Evolutionary conservation across 2,888 invertebrate genomes (phyloP).

Genomic region (Nomada flava): DNA sequence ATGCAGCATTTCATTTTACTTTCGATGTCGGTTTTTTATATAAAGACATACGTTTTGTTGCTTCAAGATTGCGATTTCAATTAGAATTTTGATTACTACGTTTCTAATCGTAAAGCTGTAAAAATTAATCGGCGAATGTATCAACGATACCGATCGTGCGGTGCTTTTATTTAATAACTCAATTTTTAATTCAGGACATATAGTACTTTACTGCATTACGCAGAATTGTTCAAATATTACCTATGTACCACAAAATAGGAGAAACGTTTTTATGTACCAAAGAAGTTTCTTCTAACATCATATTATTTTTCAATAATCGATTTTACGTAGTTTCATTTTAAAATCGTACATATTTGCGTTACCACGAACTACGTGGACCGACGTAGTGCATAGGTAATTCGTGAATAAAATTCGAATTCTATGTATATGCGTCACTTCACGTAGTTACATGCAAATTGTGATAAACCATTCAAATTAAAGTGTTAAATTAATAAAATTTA

Average conservation of each 20-base stretch:
- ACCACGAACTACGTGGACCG: constrained; percentile 56
- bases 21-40: constrained; percentile 38
- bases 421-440: constrained; percentile 48
- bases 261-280: constrained; percentile 28
- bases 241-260: neutral
- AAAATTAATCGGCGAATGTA: constrained; percentile 23
- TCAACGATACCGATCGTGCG: constrained; percentile 34
- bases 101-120: constrained; percentile 42
- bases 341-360: constrained; percentile 50
- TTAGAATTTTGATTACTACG: constrained; percentile 31
- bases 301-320: constrained; percentile 4
- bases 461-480: constrained; percentile 57
- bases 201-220: too few relatives aligned
- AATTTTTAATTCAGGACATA: neutral
- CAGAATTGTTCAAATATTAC: neutral
- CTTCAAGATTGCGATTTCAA: constrained; percentile 31
- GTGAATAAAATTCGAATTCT: constrained; percentile 55
- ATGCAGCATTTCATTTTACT: constrained; percentile 48
- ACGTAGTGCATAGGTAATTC: constrained; percentile 52
- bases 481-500: constrained; percentile 39
- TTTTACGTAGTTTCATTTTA: constrained; percentile 31
- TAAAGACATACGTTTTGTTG: constrained; percentile 8
- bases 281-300: constrained; percentile 30
- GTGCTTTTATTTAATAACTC: constrained; percentile 52
- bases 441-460: constrained; percentile 59